Evolutionary conservation across 2,888 invertebrate genomes (phyloP).

Genomic region (Heteromyza rotundicornis): DNA sequence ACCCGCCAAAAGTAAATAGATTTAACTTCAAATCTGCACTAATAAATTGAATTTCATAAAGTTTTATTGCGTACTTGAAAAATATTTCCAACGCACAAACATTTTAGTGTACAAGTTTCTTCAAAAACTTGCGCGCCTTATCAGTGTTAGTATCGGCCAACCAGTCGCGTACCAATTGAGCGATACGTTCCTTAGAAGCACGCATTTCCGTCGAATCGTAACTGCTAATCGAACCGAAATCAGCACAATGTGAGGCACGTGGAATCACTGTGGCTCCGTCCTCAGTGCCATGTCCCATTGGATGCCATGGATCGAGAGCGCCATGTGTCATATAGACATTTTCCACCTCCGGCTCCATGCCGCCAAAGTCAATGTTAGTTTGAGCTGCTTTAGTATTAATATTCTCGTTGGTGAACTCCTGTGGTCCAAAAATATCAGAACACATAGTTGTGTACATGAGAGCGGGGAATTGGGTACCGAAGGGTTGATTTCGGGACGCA

Average conservation of each 20-base stretch:
- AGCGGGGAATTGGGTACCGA: constrained; percentile 58
- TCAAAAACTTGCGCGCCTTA: not conserved
- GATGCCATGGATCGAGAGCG: constrained; percentile 67
- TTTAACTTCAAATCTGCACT: too few relatives aligned
- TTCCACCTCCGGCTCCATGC: constrained; percentile 60
- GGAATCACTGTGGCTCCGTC: constrained; percentile 50
- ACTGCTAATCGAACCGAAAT: constrained; percentile 48
- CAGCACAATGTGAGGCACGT: constrained; percentile 51
- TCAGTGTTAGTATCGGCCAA: constrained; percentile 33
- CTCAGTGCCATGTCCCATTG: constrained; percentile 61
- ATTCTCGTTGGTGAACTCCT: constrained; percentile 38
- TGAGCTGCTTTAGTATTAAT: constrained; percentile 41
- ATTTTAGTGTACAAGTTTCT: constrained; percentile 13
- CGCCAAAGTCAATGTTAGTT: constrained; percentile 65
- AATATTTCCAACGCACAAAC: not conserved
- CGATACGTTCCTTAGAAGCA: constrained; percentile 49
- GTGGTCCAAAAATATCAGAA: constrained; percentile 46
- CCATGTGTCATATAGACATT: constrained; percentile 67
- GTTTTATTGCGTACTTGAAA: too few relatives aligned
- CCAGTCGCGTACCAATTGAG: constrained; percentile 51
- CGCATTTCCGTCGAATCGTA: constrained; percentile 50
- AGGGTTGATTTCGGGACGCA: constrained; percentile 67
- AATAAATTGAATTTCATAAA: too few relatives aligned
- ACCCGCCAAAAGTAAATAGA: too few relatives aligned
- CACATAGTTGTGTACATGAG: constrained; percentile 48